phyloP scores from a whole-genome alignment of 2,113 vertebrate species.

The Crotalus viridis region DNA sequence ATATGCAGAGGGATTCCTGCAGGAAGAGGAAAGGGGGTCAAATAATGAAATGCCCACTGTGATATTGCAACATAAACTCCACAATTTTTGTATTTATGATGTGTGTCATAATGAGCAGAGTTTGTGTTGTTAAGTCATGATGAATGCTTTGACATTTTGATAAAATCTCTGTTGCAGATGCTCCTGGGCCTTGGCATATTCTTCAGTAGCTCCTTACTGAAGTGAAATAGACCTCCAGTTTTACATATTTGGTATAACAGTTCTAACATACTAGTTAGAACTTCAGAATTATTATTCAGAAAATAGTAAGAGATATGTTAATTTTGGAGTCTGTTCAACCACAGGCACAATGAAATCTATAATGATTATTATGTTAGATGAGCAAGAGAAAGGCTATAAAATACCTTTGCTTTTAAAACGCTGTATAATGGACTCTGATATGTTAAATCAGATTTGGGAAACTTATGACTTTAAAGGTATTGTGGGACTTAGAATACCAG shows the following conservation, averaged over 20 bases:
- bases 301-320: not conserved
- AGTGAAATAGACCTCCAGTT: not conserved
- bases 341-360: not conserved
- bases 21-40: not conserved
- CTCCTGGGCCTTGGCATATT: not conserved
- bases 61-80: not conserved
- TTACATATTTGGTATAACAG: conserved; percentile 22
- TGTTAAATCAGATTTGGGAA: not conserved
- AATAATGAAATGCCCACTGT: not conserved
- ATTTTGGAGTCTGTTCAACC: not conserved
- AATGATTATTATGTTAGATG: not conserved
- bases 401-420: not conserved
- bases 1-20: not conserved
- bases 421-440: not conserved
- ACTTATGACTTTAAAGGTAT: not conserved
- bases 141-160: not conserved
- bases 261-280: not conserved
- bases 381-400: not conserved
- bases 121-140: not conserved
- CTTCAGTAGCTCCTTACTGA: not conserved
- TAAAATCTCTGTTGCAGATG: not conserved
- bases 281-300: not conserved
- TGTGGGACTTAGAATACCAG: not conserved
- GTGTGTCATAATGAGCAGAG: not conserved
- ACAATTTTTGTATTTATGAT: not conserved